Evolutionary conservation across 2,797 vertebrate species (phyloP).

Genomic region (Bryconaethiops microstoma): DNA sequence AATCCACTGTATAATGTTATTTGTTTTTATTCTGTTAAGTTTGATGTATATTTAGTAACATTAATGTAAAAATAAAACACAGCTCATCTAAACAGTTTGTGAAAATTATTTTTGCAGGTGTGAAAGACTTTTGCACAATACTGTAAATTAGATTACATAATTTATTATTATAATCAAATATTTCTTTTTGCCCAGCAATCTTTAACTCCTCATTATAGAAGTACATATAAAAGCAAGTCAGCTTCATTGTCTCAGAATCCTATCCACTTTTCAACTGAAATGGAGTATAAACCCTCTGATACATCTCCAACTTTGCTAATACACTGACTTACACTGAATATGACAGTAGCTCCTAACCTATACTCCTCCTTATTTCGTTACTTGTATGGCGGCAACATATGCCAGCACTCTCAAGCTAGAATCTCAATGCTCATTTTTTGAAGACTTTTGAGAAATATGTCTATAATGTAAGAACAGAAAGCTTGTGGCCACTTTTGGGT

Average conservation of each 20-base stretch:
- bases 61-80: too few species aligned
- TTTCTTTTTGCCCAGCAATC: background rate
- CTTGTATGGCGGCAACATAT: background rate
- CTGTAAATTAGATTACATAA: background rate
- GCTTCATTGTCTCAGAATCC: background rate
- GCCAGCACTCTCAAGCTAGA: background rate
- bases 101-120: too few species aligned
- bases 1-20: too few species aligned
- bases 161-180: background rate
- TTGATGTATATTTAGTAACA: too few species aligned
- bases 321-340: background rate
- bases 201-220: background rate
- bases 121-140: too few species aligned
- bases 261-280: background rate
- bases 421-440: background rate
- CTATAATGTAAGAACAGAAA: background rate
- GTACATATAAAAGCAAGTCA: background rate
- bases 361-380: background rate
- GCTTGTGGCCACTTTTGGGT: background rate
- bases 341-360: background rate
- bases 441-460: conserved; percentile 6
- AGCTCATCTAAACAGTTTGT: too few species aligned
- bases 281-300: background rate
- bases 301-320: background rate
- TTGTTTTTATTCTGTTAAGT: too few species aligned